These are phyloP conservation scores for Gallirallus australis DNA, from an alignment of 2,797 vertebrate species.

Conservation along the genomic window DNA sequence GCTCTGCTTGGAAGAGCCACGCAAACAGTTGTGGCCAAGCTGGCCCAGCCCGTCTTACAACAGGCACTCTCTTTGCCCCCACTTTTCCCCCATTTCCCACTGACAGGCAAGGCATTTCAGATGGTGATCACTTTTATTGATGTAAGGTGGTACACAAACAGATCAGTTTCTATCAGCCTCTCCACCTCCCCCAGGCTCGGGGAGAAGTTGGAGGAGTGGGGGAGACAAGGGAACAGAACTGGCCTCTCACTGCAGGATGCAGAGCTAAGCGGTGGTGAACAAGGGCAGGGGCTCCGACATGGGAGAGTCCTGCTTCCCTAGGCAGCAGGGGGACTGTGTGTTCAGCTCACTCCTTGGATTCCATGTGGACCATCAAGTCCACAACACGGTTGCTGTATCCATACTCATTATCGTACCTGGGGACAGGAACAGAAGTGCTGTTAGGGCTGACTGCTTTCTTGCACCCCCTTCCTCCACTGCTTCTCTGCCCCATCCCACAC, in stretches of 20 bases:
- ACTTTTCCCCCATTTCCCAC: neutral
- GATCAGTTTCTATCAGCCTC: conserved; percentile 73
- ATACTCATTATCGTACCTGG: conserved; percentile 97
- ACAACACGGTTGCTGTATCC: conserved; percentile 95
- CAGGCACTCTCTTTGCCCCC: accelerated
- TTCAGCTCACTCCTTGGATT: conserved; percentile 87
- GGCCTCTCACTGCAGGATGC: conserved; percentile 72
- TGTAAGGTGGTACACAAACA: conserved; percentile 74
- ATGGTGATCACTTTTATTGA: conserved; percentile 79
- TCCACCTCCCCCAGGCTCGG: conserved; percentile 66
- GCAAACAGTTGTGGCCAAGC: neutral
- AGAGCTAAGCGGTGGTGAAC: conserved; percentile 61
- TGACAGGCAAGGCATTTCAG: neutral
- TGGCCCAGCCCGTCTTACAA: neutral
- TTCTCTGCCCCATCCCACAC: neutral
- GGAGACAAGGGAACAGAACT: conserved; percentile 68
- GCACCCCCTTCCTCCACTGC: neutral
- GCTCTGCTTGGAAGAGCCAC: neutral
- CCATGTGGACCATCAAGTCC: conserved; percentile 94
- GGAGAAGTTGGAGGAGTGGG: conserved; percentile 73
- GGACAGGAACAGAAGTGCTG: neutral
- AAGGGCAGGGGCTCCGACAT: conserved; percentile 48
- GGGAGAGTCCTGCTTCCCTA: conserved; percentile 56
- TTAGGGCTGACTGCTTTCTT: neutral
- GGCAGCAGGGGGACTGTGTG: conserved; percentile 54